Base-by-base conservation (phyloP, 2,888 invertebrate genomes). In the Drosophila pseudotalamancana region DNA sequence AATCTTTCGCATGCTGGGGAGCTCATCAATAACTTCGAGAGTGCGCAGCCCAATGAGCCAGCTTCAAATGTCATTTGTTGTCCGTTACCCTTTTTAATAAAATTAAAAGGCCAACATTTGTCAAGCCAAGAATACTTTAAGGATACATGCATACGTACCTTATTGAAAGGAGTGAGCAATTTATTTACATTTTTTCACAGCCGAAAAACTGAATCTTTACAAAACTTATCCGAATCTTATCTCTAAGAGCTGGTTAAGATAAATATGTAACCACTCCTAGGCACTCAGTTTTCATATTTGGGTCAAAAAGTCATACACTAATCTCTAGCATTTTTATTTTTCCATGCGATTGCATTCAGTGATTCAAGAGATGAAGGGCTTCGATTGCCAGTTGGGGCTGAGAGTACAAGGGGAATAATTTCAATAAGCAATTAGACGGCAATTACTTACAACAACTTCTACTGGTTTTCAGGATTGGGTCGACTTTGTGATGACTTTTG, bases 391-490 rank as follows among this genome's bases (percentile, higher is more conserved):
- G 46, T 25, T 37, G 21, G 31, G 25, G 21, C 49, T 42, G 27
- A 9, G 27, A 48, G 31, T 37, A n/a, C 34, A 51, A 62, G 39
- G 40, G 60, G 63, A 75, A 74, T 57, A 66, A 84, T 81, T 78
- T 82, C 81, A 84, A 81, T 84, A 78, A 81, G 77, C 81, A 81
- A 81, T 81, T 81, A 84, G 81, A 74, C 66, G 81, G 77, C 85
- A 84, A 81, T 84, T 81, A 81, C 84, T 84, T 84, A 73, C 73
- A 84, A 84, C 76, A 81, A 81, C 82, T 81, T 59, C n/a, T n/a
- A 34, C 34, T 59, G 64, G 57, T 70, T 53, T 80, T 56, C 51
- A 43, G 45, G 29, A 48, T 37, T 25, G 56, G 35, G 19, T 45
- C 49, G 65, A 76, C 60, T 61, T 72, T 60, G 64, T 32, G 46